Evolutionary conservation across 1,140 invertebrate species (phyloP).

Genomic region (Glossosoma conforme): DNA sequence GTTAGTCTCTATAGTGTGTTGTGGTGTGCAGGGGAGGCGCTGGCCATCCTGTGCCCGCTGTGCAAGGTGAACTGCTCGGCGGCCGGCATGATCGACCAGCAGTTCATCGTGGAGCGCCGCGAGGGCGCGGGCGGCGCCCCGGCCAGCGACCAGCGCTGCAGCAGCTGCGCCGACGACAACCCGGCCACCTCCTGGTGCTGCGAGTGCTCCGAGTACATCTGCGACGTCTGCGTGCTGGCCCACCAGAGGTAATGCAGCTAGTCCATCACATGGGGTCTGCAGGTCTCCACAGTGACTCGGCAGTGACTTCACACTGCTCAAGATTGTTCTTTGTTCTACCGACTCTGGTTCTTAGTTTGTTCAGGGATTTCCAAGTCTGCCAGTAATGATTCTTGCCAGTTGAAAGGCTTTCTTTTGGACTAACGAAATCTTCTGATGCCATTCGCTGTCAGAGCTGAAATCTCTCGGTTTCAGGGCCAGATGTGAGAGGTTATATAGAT

Average conservation of each 20-base stretch:
- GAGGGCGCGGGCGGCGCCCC: constrained; percentile 34
- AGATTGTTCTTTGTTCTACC: too few species aligned
- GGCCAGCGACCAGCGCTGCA: constrained; percentile 67
- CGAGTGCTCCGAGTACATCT: constrained; percentile 86
- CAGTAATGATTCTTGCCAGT: neutral
- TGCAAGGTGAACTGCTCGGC: constrained; percentile 59
- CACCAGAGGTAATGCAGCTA: constrained; percentile 54
- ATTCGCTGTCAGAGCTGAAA: too few species aligned
- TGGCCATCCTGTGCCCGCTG: constrained; percentile 52
- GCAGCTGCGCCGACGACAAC: constrained; percentile 77
- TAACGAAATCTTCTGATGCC: too few species aligned
- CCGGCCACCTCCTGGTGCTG: constrained; percentile 79
- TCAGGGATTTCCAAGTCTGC: neutral
- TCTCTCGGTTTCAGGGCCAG: too few species aligned
- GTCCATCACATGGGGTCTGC: too few species aligned
- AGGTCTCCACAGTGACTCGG: too few species aligned
- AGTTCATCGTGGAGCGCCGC: constrained; percentile 62
- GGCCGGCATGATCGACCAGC: constrained; percentile 67
- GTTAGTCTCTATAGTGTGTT: too few species aligned
- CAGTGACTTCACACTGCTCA: too few species aligned
- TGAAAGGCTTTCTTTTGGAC: too few species aligned
- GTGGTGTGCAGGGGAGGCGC: neutral
- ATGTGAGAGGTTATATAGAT: too few species aligned
- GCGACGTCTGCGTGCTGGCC: constrained; percentile 78
- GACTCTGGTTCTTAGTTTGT: too few species aligned